phyloP scores from a whole-genome alignment of 1,140 invertebrate species.

The Zaprionus davidi region DNA sequence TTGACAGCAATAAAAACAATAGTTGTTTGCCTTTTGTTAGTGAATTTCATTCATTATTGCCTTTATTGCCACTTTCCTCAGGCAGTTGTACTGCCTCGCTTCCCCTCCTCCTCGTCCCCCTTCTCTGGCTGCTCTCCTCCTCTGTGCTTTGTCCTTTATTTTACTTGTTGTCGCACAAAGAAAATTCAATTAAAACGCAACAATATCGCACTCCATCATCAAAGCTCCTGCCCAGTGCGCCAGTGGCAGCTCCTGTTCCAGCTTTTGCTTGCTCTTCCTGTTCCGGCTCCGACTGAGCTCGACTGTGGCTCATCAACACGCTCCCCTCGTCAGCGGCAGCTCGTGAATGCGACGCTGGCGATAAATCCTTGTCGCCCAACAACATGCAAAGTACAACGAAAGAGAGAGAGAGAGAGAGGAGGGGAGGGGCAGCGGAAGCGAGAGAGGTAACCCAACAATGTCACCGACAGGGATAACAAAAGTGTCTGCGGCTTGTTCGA shows the following conservation, averaged over 20 bases:
- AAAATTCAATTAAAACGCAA: conserved; percentile 84
- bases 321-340: conserved; percentile 30
- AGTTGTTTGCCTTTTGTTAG: conserved; percentile 79
- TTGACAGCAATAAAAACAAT: conserved; percentile 78
- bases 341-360: conserved; percentile 37
- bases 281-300: conserved; percentile 14
- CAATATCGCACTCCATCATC: conserved; percentile 83
- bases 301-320: conserved; percentile 45
- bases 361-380: conserved; percentile 78
- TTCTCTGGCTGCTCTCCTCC: background rate
- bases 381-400: conserved; percentile 59
- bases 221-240: conserved; percentile 44
- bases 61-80: conserved; percentile 68
- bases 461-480: conserved; percentile 43
- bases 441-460: conserved; percentile 32
- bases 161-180: conserved; percentile 70
- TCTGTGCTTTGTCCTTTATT: conserved; percentile 55
- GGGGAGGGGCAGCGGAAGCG: background rate
- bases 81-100: background rate
- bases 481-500: conserved; percentile 41
- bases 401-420: background rate
- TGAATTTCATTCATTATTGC: conserved; percentile 80
- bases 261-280: conserved; percentile 15
- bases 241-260: conserved; percentile 15
- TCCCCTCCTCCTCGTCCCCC: no score